phyloP scores from a whole-genome alignment of 2,113 vertebrate species.

The Clarias batrachus region DNA sequence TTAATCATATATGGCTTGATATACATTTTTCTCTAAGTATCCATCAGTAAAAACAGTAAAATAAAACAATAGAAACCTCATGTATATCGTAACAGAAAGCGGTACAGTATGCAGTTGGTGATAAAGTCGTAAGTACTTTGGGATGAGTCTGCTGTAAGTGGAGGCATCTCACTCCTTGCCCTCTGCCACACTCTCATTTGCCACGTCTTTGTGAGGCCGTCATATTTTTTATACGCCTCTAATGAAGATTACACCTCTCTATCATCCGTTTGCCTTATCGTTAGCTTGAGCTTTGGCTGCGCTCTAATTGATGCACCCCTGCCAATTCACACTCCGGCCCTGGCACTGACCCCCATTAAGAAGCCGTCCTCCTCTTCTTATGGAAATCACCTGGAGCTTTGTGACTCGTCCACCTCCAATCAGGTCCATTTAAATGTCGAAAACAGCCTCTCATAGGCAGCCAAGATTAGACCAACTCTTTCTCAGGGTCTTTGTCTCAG shows the following conservation, averaged over 20 bases:
- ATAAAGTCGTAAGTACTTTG: slow-evolving; percentile 33
- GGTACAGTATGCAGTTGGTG: background rate
- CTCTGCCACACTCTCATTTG: slow-evolving; percentile 68
- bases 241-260: slow-evolving; percentile 55
- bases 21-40: background rate
- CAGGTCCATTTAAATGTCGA: slow-evolving; percentile 69
- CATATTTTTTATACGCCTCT: slow-evolving; percentile 56
- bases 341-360: slow-evolving; percentile 79
- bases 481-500: slow-evolving; percentile 47
- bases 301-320: slow-evolving; percentile 79
- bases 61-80: background rate
- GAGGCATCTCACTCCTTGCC: slow-evolving; percentile 56
- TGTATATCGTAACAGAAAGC: background rate
- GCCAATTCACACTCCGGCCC: slow-evolving; percentile 80
- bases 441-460: slow-evolving; percentile 70
- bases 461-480: slow-evolving; percentile 55
- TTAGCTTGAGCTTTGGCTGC: slow-evolving; percentile 52
- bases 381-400: slow-evolving; percentile 70
- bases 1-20: background rate
- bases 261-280: slow-evolving; percentile 55
- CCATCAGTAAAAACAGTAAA: background rate
- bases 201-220: slow-evolving; percentile 45
- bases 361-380: slow-evolving; percentile 72
- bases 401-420: slow-evolving; percentile 68
- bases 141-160: slow-evolving; percentile 40